Base-by-base conservation (phyloP, 2,888 invertebrate genomes). In the Tipula lateralis region DNA sequence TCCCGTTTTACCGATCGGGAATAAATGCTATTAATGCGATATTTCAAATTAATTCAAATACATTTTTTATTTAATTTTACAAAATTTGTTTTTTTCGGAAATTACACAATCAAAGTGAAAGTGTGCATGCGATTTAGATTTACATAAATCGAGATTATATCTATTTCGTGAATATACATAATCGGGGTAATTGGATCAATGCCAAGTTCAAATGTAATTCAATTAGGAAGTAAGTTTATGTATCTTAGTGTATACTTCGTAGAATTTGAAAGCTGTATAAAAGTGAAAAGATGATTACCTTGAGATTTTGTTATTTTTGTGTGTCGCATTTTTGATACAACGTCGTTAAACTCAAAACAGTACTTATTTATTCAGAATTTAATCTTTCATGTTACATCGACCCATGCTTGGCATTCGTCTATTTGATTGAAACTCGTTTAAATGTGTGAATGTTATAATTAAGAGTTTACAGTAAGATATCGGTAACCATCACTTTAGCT, bases 1-100 rank as follows among this genome's bases (percentile, higher is more conserved):
- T n/a, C 2, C 86, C 9, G 30, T 34, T 34, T 29, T 88, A 2
- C 86, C 85, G 81, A 5, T 16, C 24, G 66, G 66, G 7, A n/a
- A 66, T 2, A 19, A 24, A 24, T 66, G 66, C 12, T 66, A 66
- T 66, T 44, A 19, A 12, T 2, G 50, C 24, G 7, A 3, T 19
- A 7, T 50, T 19, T 24, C 19, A 24, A 50, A 19, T 19, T 19
- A 50, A 50, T 44, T 44, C 16, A n/a, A 2, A 16, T 44, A 12
- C 5, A 36, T 16, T 44, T 2, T 16, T 16, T 44, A 16, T 16
- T 3, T 44, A 12, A 9, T 32, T 32, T 7, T 32, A n/a, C n/a
- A 44, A 5, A 44, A 44, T 44, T 44, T 44, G 44, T 44, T 36
- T 44, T 4, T 39, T 44, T 44, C 16, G 16, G 7, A n/a, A 66